Evolutionary conservation across 2,797 vertebrate genomes (phyloP), one percentile per base, ranked within the genome.

Genomic region (Notoglanidium macrostoma): DNA sequence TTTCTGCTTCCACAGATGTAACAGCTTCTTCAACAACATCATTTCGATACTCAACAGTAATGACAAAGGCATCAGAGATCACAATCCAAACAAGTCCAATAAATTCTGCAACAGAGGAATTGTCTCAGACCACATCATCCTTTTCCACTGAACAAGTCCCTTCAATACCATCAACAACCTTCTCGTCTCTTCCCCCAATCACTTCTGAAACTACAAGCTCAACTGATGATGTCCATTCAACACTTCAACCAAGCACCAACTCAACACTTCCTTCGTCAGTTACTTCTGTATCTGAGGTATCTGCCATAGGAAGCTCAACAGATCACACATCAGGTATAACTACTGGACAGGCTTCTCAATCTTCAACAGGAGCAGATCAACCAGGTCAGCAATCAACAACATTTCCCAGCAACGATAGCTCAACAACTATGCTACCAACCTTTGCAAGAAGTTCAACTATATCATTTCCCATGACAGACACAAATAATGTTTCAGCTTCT

Each of bases 61-160:
- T 40, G 32, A 35, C 68, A 21, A 0, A 35, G 9, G 1, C 4
- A 5, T 44, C 7, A 21, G 68, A 72, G 0, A 23, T 8, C 9
- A 9, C 35, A 72, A 21, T 40, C 17, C 68, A 44, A 44, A 40
- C 68, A 19, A 72, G 2, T 23, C 19, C 68, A 7, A 70, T 8
- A 70, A 1, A 6, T 6, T 40, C 32, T 70, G 0, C 68, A 70
- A 70, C 35, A 40, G 68, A 19, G 0, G 19, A 70, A 2, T 40
- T 29, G 0, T 0, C 17, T 2, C 32, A 44, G 2, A 0, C 15
- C 26, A 65, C 63, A 0, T 46, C 46, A 46, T n/a, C n/a, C n/a
- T n/a, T n/a, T 57, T 9, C 17, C 17, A 1, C 17, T 46, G 70
- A 10, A n/a, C n/a, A n/a, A n/a, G n/a, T n/a, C n/a, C n/a, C n/a